Conservation (phyloP, 2,113 vertebrate genomes). For the Zapornia atra region DNA sequence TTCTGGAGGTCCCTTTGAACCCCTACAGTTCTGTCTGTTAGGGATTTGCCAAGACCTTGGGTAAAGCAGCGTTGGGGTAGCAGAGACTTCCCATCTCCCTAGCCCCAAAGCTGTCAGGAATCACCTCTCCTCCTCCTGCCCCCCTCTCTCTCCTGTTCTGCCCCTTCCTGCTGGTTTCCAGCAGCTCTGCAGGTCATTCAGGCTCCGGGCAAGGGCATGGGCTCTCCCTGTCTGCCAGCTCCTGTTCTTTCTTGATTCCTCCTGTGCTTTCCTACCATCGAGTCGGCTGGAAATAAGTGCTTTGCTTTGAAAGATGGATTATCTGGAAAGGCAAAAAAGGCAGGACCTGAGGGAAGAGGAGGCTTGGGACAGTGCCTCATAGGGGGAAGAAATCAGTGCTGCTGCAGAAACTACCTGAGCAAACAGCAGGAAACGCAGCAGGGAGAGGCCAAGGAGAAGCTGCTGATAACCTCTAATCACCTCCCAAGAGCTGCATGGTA, state of each 20-base stretch:
- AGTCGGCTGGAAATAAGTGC: not conserved
- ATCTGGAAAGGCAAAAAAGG: not conserved
- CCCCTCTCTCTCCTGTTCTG: not conserved
- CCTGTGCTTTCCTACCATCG: not conserved
- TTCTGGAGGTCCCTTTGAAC: too few relatives aligned
- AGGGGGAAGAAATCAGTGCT: slow-evolving; percentile 44
- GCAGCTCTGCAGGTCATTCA: not conserved
- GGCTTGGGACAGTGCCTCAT: not conserved
- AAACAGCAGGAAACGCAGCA: slow-evolving; percentile 61
- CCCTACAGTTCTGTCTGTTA: not conserved
- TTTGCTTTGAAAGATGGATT: accelerated
- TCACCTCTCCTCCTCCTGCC: not conserved
- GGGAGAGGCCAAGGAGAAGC: slow-evolving; percentile 61
- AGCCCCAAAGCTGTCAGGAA: not conserved
- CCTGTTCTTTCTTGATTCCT: not conserved
- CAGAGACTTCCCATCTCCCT: not conserved
- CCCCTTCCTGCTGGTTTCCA: not conserved
- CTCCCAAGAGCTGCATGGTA: not conserved
- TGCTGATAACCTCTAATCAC: not conserved
- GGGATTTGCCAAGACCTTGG: not conserved
- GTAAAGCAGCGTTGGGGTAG: not conserved
- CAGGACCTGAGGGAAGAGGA: not conserved
- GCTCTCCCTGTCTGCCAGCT: not conserved
- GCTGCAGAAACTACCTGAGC: slow-evolving; percentile 72
- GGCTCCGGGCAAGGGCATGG: not conserved